Base-by-base conservation (phyloP, 1,140 invertebrate genomes). In the Neodiprion virginianus region DNA sequence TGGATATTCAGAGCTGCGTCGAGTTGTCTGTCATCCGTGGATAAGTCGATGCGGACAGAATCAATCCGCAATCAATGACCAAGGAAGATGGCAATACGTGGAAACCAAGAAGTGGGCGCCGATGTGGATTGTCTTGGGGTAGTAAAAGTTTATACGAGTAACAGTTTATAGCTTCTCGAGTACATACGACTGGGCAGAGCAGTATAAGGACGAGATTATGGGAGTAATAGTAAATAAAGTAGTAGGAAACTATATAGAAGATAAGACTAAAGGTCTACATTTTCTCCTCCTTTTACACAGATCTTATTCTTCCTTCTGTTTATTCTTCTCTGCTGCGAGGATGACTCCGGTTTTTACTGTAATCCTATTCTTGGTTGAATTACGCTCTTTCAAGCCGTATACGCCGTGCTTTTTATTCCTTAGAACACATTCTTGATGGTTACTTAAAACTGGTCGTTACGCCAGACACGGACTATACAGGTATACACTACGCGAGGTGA, bases 141-240 rank as follows among this genome's bases (percentile, higher is more conserved):
- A 61, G 53, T 61, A 61, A 61, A 61, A 61, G 53, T 61, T 61
- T 61, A 61, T 61, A 61, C 53, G 53, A 61, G 53, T 61, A 61
- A 61, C 53, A 8, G 53, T 61, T 61, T 61, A 61, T 61, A 61
- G 53, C 53, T 61, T 61, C n/a, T 61, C 53, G 53, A 61, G 53
- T 17, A 61, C 53, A 17, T 61, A 14, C n/a, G 11, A 61, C 53
- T 61, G 11, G 11, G 53, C 11, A 61, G 11, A 17, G 53, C 53
- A 61, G 53, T 12, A 61, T 14, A 61, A 61, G 53, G 11, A 12
- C 53, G 53, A 17, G 11, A 61, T 61, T 61, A 61, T 61, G 53
- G 53, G 11, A 61, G 53, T 61, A 61, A 61, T 61, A 12, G n/a
- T 61, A 61, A 61, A 61, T 61, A 17, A 61, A 61, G 53, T 61